Percentiles rank a stretch among this genome's conserved stretches.
These are phyloP conservation scores for Philaenus spumarius DNA, from an alignment of 1,140 invertebrate species.

Conservation along the genomic window DNA sequence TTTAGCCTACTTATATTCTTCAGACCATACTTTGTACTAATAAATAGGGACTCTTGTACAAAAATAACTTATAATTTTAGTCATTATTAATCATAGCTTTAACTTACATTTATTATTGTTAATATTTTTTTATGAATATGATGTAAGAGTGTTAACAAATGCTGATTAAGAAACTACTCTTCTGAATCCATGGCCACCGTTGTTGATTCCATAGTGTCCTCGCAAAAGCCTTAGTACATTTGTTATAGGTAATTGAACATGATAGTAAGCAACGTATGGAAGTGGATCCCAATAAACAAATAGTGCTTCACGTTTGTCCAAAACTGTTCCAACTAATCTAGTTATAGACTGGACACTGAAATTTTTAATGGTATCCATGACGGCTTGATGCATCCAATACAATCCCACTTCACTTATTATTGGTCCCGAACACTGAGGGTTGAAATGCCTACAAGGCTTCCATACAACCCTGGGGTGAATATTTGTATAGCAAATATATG, in stretches of 20 bases:
- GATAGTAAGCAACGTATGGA: slow-evolving; percentile 75
- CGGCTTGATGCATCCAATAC: slow-evolving; percentile 47
- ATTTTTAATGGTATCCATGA: slow-evolving; percentile 42
- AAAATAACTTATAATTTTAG: no score
- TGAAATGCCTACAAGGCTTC: slow-evolving; percentile 53
- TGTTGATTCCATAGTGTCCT: slow-evolving; percentile 28
- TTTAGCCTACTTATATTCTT: no score
- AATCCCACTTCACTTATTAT: slow-evolving; percentile 41
- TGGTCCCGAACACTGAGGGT: slow-evolving; percentile 43
- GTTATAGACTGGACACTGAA: slow-evolving; percentile 44
- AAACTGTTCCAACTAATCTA: slow-evolving; percentile 53
- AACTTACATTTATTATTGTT: no score
- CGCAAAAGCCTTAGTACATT: slow-evolving; percentile 47
- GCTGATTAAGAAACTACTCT: background rate
- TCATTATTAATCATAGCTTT: no score
- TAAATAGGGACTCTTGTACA: no score
- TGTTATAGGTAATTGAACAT: slow-evolving; percentile 62
- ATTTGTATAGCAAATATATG: slow-evolving; percentile 66
- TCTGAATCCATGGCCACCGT: slow-evolving; percentile 6
- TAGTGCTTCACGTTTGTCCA: slow-evolving; percentile 65
- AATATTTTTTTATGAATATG: no score
- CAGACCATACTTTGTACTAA: no score
- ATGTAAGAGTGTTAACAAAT: no score
- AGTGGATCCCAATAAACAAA: slow-evolving; percentile 76
- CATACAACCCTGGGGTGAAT: slow-evolving; percentile 56